phyloP scores from a whole-genome alignment of 2,888 invertebrate genomes.

The Carterocephalus palaemon region DNA sequence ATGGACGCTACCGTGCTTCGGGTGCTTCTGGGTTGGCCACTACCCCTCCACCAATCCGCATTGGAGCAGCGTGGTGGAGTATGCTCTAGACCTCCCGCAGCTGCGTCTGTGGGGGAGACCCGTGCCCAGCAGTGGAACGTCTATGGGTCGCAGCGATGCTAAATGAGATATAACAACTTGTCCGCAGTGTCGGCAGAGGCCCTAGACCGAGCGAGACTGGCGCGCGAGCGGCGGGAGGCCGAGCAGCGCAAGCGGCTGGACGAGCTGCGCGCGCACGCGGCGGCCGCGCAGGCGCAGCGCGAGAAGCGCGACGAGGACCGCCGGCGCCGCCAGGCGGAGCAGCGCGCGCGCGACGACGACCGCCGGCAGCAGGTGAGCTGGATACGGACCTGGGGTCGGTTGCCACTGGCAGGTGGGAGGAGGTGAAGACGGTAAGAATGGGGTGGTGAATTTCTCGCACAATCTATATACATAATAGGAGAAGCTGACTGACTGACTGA shows the following conservation, averaged over 20 bases:
- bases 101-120: too few species aligned
- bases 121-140: too few species aligned
- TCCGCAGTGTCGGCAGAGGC: constrained; percentile 48
- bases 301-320: constrained; percentile 93
- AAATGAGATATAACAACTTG: too few species aligned
- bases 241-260: constrained; percentile 93
- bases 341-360: constrained; percentile 87
- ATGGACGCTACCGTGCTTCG: too few species aligned
- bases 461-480: too few species aligned
- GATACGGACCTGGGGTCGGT: neutral
- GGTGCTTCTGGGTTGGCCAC: too few species aligned
- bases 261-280: constrained; percentile 92
- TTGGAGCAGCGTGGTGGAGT: too few species aligned
- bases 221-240: constrained; percentile 93
- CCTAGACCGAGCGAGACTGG: constrained; percentile 83
- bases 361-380: constrained; percentile 50
- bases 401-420: neutral
- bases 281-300: constrained; percentile 92
- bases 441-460: neutral
- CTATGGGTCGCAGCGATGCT: too few species aligned
- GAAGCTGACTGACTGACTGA: too few species aligned
- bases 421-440: neutral
- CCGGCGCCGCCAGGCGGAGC: constrained; percentile 88
- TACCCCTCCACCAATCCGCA: too few species aligned
- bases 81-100: too few species aligned